Base-by-base conservation (phyloP, 2,888 invertebrate genomes). In the Strigamia crassipes region DNA sequence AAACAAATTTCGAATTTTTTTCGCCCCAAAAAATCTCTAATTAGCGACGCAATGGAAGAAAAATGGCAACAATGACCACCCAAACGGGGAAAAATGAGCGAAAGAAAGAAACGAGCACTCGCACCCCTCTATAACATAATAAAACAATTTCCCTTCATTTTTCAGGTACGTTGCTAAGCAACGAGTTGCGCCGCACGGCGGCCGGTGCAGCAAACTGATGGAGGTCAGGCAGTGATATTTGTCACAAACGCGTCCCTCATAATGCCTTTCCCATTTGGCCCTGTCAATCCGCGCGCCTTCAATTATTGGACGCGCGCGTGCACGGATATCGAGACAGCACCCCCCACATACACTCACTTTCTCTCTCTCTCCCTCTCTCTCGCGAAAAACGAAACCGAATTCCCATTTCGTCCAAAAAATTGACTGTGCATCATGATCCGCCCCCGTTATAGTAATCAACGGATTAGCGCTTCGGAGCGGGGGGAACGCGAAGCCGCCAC, bases 211-310 rank as follows among this genome's bases (percentile, higher is more conserved):
- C 4, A 56, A 56, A 56, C 56, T 56, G 56, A 56, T 56, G 56
- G 56, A 56, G 56, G 56, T 56, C 56, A 56, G 56, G 56, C 56
- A 56, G 56, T 56, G 56, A 56, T 56, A 56, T 56, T 56, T 56
- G 56, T 56, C 56, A 56, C 56, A 56, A 56, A 56, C 56, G 56
- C 56, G 56, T 56, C 56, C 56, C 56, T 56, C 56, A 56, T 56
- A 56, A 56, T 56, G 56, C 56, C 56, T 56, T 56, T 56, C 56
- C 56, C 56, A 56, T 56, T 56, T 56, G 56, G 56, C 56, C 56
- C 56, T 56, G 56, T 56, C 56, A 56, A 56, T 56, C 56, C 56
- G 56, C 56, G 56, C 56, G 56, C 56, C 56, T 56, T 56, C 56
- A 56, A 56, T 56, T 56, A 56, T 56, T 56, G 56, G 56, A 56